These are phyloP conservation scores for Pristionchus fissidentatus DNA, from an alignment of 2,888 invertebrate species.

Conservation along the genomic window DNA sequence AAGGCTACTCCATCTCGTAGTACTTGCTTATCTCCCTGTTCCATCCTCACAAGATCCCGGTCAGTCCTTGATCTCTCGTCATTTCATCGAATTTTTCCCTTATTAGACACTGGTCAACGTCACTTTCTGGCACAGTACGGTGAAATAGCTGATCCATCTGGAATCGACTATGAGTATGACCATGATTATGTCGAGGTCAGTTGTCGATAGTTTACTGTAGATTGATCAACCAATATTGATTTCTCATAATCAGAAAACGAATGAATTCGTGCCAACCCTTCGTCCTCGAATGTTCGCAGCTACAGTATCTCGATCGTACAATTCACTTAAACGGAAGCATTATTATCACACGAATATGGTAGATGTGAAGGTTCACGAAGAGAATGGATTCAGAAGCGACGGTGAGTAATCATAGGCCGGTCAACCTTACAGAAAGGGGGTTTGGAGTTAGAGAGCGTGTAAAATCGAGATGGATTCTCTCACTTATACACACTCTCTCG, in stretches of 20 bases:
- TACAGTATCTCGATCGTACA: constrained; percentile 27
- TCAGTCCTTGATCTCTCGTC: background rate
- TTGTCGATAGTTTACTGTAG: background rate
- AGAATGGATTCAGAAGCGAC: constrained; percentile 32
- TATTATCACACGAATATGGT: constrained; percentile 45
- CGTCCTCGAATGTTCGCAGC: constrained; percentile 47
- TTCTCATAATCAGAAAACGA: constrained; percentile 6
- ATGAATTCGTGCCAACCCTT: constrained; percentile 46
- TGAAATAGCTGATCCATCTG: constrained; percentile 21
- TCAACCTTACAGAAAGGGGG: no score
- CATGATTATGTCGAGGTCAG: constrained; percentile 47
- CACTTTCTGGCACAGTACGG: constrained; percentile 29
- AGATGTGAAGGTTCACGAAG: constrained; percentile 34
- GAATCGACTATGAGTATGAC: constrained; percentile 47
- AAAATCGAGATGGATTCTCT: no score
- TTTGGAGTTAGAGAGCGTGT: no score
- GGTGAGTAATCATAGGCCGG: no score
- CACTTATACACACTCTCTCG: no score
- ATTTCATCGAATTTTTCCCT: background rate
- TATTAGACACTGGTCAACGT: constrained; percentile 26
- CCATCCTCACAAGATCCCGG: constrained; percentile 23
- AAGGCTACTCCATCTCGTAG: constrained; percentile 19
- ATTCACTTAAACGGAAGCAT: constrained; percentile 17
- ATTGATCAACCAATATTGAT: background rate
- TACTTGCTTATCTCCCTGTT: constrained; percentile 8